Base-by-base conservation (phyloP, 2,797 vertebrate genomes). In the Channallabes apus region DNA sequence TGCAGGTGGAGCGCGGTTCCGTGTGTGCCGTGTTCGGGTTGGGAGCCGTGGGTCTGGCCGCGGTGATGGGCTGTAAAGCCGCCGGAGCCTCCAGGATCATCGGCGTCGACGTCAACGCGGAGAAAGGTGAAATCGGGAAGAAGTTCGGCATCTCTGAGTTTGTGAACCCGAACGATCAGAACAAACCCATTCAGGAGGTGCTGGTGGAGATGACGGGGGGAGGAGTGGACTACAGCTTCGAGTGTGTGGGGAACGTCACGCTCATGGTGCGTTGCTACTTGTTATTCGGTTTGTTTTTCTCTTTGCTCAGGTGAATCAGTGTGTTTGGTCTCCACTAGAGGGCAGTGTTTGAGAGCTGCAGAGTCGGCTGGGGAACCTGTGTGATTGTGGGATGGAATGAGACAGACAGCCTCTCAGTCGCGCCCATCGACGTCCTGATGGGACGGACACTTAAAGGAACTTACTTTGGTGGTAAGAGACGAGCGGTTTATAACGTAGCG, bases 401-500 rank as follows among this genome's bases (percentile, higher is more conserved):
- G 82, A 88, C 92, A 0, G 94, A 96, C 65, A 90, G 94, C 29
- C 94, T 99, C 58, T 86, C 89, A 0, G 94, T 98, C 1, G 82
- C 90, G 14, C 96, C 97, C 0, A 95, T 97, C 83, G 96, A 97
- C 88, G 90, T 99, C 2, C 95, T 98, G 18, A 94, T 97, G 35
- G 97, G 97, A 24, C 93, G 97, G 46, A 97, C 96, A 0, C 93
- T 97, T 92, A 98, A 96, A 93, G 97, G 97, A 61, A 97, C 97
- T 0, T 97, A 96, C 0, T 99, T 98, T 92, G 97, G 97, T 94
- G 97, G 97, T 98, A 92, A 93, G 62, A 51, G 41, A 75, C 4
- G n/a, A 75, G 72, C 22, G 46, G 38, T 5, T 46, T 24, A 24
- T 46, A 24, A 17, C 27, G 71, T 12, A n/a, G 41, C 22, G 6